phyloP scores from a whole-genome alignment of 2,113 vertebrate genomes.

The Egretta garzetta region DNA sequence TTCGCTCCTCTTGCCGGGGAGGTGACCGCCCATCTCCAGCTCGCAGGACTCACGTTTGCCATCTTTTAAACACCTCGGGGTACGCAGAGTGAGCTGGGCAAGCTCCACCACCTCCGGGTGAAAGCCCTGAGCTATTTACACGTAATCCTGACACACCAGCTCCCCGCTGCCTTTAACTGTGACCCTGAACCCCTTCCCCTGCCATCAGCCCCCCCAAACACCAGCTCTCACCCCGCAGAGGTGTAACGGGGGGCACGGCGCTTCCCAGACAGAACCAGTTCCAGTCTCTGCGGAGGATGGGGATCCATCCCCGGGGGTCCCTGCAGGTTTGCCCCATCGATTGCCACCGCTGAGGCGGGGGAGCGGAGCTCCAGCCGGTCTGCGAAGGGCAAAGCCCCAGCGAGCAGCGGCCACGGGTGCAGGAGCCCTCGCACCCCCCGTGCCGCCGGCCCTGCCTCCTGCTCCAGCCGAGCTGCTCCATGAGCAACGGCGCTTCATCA shows the following conservation, averaged over 20 bases:
- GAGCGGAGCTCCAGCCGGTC: background rate
- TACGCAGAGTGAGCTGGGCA: background rate
- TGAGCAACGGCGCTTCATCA: background rate
- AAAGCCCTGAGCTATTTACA: background rate
- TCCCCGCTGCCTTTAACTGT: background rate
- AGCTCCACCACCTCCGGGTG: background rate
- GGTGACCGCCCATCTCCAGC: rapidly evolving
- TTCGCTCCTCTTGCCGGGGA: rapidly evolving
- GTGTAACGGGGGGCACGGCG: rapidly evolving
- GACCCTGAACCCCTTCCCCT: background rate
- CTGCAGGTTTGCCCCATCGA: background rate
- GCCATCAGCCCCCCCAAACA: background rate
- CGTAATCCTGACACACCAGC: rapidly evolving
- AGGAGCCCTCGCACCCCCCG: rapidly evolving
- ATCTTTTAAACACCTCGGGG: background rate
- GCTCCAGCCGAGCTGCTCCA: background rate
- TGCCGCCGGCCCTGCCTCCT: background rate
- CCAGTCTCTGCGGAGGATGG: too few species aligned
- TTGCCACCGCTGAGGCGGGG: background rate
- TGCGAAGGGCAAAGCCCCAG: rapidly evolving
- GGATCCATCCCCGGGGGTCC: background rate
- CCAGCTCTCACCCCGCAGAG: background rate
- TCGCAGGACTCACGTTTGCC: rapidly evolving
- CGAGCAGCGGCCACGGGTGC: background rate
- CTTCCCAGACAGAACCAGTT: background rate